Evolutionary conservation across 2,113 vertebrate genomes (phyloP).

Genomic region (Herpetotheres cachinnans): DNA sequence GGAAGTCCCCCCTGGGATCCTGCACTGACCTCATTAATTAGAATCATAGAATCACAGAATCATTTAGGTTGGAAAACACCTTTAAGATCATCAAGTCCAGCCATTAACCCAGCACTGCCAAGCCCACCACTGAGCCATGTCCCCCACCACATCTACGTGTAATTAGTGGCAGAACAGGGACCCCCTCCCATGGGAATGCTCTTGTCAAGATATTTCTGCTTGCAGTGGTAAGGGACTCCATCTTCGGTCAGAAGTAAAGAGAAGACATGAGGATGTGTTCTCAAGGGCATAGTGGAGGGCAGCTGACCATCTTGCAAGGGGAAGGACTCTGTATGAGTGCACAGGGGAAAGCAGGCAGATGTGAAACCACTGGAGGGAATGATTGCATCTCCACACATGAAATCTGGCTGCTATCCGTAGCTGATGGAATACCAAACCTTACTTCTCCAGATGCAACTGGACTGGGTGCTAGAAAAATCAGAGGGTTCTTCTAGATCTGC

Average conservation of each 20-base stretch:
- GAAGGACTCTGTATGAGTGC: not conserved
- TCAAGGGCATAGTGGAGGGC: not conserved
- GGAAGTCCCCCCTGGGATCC: not conserved
- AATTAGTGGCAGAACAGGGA: not conserved
- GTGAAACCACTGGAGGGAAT: not conserved
- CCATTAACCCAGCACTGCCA: rapidly evolving
- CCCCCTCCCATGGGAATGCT: not conserved
- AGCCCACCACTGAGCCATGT: rapidly evolving
- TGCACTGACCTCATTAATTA: not conserved
- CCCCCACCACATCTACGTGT: rapidly evolving
- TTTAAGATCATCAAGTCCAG: not conserved
- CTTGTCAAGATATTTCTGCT: not conserved
- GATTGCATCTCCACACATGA: not conserved
- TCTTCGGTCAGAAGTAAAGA: not conserved
- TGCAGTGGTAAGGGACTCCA: not conserved
- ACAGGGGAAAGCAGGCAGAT: not conserved
- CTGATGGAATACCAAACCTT: not conserved
- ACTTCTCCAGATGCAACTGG: not conserved
- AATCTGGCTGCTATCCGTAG: not conserved
- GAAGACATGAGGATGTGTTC: not conserved
- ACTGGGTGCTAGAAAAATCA: not conserved
- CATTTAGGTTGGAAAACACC: not conserved
- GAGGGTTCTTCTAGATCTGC: not conserved
- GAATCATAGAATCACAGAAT: not conserved
- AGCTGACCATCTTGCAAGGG: not conserved